A percentile compares a stretch with the other conserved stretches of the same genome.
Conservation (phyloP, 2,797 vertebrate species). For the Acanthis flammea region DNA sequence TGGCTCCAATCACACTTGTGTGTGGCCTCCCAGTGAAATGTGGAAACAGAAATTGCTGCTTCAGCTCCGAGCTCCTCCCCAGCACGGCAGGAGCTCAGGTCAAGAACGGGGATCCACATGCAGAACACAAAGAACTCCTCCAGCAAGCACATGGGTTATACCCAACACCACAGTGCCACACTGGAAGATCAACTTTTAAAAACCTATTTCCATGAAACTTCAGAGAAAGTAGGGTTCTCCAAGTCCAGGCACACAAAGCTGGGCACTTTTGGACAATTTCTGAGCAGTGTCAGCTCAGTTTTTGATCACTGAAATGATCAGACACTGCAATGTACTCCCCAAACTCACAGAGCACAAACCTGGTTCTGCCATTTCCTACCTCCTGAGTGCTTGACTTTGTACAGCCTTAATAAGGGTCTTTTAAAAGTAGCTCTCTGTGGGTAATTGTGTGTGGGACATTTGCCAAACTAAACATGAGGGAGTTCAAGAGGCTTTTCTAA, state of each 20-base stretch:
- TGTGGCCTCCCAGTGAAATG: not conserved
- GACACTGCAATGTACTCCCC: not conserved
- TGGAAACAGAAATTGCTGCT: not conserved
- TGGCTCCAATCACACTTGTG: not conserved
- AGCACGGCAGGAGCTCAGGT: accelerated
- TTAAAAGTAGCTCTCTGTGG: constrained; percentile 1
- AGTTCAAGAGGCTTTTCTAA: constrained; percentile 56
- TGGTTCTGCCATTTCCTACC: not conserved
- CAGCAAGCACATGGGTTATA: accelerated
- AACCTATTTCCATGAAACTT: accelerated
- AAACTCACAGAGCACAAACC: not conserved
- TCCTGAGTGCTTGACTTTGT: not conserved
- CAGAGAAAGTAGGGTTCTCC: not conserved
- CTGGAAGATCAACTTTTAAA: not conserved
- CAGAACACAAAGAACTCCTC: not conserved
- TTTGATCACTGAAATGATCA: not conserved
- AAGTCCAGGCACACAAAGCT: not conserved
- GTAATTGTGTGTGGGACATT: constrained; percentile 10
- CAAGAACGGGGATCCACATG: accelerated
- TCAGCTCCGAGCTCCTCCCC: not conserved
- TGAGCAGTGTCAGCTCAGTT: not conserved
- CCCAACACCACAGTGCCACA: too few relatives aligned
- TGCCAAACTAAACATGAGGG: constrained; percentile 59
- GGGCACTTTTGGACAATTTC: not conserved
- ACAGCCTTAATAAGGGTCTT: not conserved